Base-by-base conservation (phyloP, 2,888 invertebrate genomes). In the Morpho deidamia region DNA sequence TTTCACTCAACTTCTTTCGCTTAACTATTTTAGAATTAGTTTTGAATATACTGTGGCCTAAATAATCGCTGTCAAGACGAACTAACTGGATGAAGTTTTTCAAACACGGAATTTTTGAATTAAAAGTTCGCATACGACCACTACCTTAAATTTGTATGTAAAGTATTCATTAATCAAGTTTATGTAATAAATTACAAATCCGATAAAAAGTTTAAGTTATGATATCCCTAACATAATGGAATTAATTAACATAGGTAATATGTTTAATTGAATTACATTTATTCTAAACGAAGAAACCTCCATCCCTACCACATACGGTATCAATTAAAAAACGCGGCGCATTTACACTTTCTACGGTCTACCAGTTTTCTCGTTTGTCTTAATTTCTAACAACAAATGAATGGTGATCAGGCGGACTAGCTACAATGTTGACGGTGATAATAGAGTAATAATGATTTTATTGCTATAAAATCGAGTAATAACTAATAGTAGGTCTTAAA, bases 351-450 rank as follows among this genome's bases (percentile, higher is more conserved):
- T 65, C 65, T 65, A 65, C 55, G 44, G 55, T 58, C 54, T 58
- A 62, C 62, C 52, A 52, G 63, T 60, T 59, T 51, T 61, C 56
- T 47, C 59, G 62, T 65, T 66, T 67, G 62, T 67, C 59, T 66
- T 66, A 67, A 65, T 67, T 67, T 67, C 67, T 66, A 66, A 65
- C 59, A 61, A 62, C 64, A 64, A 64, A 64, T 58, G 56, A 59
- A 55, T 53, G 56, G 56, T 61, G 53, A 62, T 62, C 56, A 54
- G 54, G 58, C 53, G 52, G 56, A 47, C 43, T 47, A 44, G 39
- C 35, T 48, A 53, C 46, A 51, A 35, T 57, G 47, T 54, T 44
- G 43, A 48, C 35, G 10, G 33, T 48, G 45, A 12, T 42, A 23
- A 56, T 48, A 48, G 23, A 39, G 23, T 12, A 33, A 40, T 33